phyloP scores from a whole-genome alignment of 2,797 vertebrate species.

The Scolopax bukidnonensis region DNA sequence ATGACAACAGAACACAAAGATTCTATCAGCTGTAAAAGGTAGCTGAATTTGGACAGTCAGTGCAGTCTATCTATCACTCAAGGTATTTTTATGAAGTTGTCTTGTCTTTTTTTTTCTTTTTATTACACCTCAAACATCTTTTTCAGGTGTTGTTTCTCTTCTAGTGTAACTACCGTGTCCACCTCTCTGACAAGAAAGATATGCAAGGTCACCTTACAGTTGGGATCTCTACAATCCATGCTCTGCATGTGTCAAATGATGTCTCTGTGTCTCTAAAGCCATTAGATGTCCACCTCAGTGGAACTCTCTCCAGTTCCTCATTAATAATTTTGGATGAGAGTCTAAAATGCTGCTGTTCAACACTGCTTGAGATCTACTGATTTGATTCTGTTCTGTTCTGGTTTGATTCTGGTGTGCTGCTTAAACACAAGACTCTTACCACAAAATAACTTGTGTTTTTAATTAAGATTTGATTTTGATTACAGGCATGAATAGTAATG shows the following conservation, averaged over 20 bases:
- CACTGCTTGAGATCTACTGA: neutral
- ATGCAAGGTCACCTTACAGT: neutral
- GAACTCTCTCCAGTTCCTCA: neutral
- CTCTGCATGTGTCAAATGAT: neutral
- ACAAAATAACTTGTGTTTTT: neutral
- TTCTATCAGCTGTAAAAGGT: neutral
- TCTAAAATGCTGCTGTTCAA: neutral
- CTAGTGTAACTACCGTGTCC: neutral
- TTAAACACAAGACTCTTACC: neutral
- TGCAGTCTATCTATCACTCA: neutral
- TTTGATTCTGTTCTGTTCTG: neutral
- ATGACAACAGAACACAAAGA: neutral
- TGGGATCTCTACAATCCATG: neutral
- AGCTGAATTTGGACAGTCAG: neutral
- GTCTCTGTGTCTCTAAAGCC: neutral
- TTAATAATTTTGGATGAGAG: neutral
- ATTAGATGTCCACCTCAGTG: neutral
- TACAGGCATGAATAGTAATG: neutral
- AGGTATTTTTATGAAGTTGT: neutral
- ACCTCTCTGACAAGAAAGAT: neutral
- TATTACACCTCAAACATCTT: neutral
- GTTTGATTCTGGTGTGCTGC: neutral
- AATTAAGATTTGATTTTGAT: conserved; percentile 5
- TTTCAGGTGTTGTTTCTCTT: neutral
- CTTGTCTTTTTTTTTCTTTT: neutral